These are phyloP conservation scores for Orthosia gracilis DNA, from an alignment of 2,888 invertebrate species.

Conservation along the genomic window DNA sequence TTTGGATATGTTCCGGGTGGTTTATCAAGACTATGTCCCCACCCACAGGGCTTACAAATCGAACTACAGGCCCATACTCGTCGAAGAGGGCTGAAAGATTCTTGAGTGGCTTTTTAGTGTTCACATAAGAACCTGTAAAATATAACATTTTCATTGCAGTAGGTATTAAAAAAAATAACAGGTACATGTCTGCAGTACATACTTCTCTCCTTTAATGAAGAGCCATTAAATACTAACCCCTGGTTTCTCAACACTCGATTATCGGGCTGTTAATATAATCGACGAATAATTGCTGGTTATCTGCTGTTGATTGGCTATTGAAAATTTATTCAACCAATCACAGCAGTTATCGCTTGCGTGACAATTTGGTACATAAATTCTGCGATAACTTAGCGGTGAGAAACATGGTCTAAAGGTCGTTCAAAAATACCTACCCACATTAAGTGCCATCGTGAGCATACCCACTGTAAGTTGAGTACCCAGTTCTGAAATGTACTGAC, in stretches of 20 bases:
- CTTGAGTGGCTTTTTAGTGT: slow-evolving; percentile 76
- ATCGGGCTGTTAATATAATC: too few species aligned
- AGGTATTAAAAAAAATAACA: background rate
- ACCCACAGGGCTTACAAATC: slow-evolving; percentile 92
- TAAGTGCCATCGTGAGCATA: slow-evolving; percentile 87
- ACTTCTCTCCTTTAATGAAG: background rate
- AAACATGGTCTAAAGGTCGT: background rate
- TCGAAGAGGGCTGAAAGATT: slow-evolving; percentile 84
- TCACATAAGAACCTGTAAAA: slow-evolving; percentile 77
- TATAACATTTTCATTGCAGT: slow-evolving; percentile 26
- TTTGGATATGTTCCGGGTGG: slow-evolving; percentile 92
- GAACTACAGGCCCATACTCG: slow-evolving; percentile 92
- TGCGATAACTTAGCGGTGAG: too few species aligned
- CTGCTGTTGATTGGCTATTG: too few species aligned
- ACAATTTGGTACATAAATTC: too few species aligned
- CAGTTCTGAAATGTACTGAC: slow-evolving; percentile 91
- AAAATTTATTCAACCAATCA: too few species aligned
- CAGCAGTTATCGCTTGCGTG: too few species aligned
- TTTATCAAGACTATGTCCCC: slow-evolving; percentile 92
- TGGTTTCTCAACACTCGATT: too few species aligned
- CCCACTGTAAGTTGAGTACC: slow-evolving; percentile 92
- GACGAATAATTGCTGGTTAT: too few species aligned
- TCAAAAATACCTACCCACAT: slow-evolving; percentile 83
- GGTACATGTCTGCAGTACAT: background rate
- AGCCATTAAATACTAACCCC: background rate